Percentiles rank a stretch among this genome's conserved stretches.
Evolutionary conservation across 1,140 invertebrate species (phyloP).

Genomic region (Calosoma granatense): DNA sequence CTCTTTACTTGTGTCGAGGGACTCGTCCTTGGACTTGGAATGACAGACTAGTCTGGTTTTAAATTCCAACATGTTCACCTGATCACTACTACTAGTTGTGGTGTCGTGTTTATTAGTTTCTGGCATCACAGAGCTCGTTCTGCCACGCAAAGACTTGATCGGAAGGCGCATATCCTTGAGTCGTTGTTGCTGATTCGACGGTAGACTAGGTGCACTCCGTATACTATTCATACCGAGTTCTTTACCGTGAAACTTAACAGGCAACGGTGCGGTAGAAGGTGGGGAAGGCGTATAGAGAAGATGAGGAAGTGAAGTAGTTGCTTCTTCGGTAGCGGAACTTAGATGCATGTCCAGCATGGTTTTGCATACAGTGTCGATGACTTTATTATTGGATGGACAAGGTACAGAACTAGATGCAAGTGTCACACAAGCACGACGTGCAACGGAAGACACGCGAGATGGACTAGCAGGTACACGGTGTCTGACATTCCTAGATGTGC

Average conservation of each 20-base stretch:
- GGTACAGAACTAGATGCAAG: background rate
- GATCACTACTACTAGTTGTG: conserved; percentile 26
- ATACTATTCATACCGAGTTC: conserved; percentile 64
- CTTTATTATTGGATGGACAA: background rate
- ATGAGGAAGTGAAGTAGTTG: conserved; percentile 30
- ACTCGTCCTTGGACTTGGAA: conserved; percentile 22
- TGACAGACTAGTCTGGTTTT: conserved; percentile 27
- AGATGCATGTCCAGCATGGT: conserved; percentile 27
- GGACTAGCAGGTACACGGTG: background rate
- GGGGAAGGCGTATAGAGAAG: conserved; percentile 62
- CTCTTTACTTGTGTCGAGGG: conserved; percentile 34
- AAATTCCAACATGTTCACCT: conserved; percentile 34
- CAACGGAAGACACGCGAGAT: background rate
- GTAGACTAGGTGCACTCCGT: conserved; percentile 63
- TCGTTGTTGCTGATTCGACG: conserved; percentile 52
- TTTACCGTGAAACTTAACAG: conserved; percentile 66
- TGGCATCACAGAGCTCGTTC: conserved; percentile 36
- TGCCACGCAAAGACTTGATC: conserved; percentile 46
- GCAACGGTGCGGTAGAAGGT: conserved; percentile 67
- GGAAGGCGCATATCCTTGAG: conserved; percentile 59
- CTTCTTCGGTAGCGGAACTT: conserved; percentile 26
- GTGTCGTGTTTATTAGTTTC: background rate
- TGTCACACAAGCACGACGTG: background rate
- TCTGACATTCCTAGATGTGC: background rate
- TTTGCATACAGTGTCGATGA: background rate